Evolutionary conservation across 64 coral and sea anemone genomes (phyloP), one percentile per base, ranked within the genome.

Genomic region (Stichodactyla mertensii): DNA sequence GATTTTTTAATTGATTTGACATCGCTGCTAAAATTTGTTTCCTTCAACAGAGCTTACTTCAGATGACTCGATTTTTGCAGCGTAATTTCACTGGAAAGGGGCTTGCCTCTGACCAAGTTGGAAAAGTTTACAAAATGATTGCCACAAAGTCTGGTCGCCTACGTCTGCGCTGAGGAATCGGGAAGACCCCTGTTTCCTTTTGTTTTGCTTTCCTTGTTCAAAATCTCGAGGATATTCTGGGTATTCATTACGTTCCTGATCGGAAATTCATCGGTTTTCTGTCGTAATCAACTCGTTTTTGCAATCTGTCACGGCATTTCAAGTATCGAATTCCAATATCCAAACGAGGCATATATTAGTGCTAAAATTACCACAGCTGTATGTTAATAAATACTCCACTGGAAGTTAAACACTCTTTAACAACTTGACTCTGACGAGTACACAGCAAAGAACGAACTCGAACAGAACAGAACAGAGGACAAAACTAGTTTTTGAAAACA

Each of bases 151-250:
- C 24, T 74, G 26, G 8, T 74, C 69, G 69, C 69, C 69, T 74
- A 74, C 69, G 69, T 19, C 69, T 74, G 22, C 69, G 69, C 27
- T 7, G 24, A 74, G 69, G 24, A 74, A 74, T 74, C 9, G 69
- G 69, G 69, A 27, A 74, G 69, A 74, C 24, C 24, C 69, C 27
- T 5, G 20, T 23, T 74, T 74, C 69, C 69, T 31, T 27, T 74
- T 74, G 24, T 74, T 19, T 10, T 28, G 24, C 24, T 74, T 74
- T 74, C 69, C 69, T 26, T 74, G 20, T 74, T 11, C 23, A 27
- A 74, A 74, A 12, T 28, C 69, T 74, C n/a, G 69, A 74, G 24
- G 69, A 74, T 74, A 74, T 74, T 74, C 69, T 74, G 69, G 69
- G 22, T 74, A 31, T 74, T 74, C 23, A 9, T 74, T 74, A 74